phyloP scores from a whole-genome alignment of 2,797 vertebrate genomes.

The Macrochelys suwanniensis region DNA sequence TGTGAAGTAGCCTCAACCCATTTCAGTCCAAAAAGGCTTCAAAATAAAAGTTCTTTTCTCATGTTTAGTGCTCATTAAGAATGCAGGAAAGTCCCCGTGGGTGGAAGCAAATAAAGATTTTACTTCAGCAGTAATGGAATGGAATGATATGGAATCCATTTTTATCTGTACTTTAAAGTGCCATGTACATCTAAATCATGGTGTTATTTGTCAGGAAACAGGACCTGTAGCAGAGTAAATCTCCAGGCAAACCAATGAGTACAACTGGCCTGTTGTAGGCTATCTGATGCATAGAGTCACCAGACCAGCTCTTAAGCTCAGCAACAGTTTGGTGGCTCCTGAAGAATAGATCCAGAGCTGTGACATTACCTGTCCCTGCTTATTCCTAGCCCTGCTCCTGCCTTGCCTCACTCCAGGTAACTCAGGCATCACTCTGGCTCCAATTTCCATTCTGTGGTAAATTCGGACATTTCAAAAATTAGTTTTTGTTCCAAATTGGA shows the following conservation, averaged over 20 bases:
- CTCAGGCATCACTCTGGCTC: no score
- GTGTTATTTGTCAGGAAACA: not conserved
- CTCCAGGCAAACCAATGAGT: no score
- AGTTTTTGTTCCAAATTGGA: not conserved
- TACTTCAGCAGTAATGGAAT: conserved; percentile 10
- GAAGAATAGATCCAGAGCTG: no score
- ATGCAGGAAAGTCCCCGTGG: not conserved
- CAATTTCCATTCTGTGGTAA: not conserved
- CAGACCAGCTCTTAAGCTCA: no score
- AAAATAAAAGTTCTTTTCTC: not conserved
- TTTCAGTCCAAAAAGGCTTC: not conserved
- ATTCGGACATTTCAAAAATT: not conserved
- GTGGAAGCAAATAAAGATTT: conserved; percentile 53
- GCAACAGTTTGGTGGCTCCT: no score
- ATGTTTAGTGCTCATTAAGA: not conserved
- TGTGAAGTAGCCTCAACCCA: not conserved
- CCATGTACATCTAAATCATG: not conserved
- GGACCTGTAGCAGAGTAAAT: no score
- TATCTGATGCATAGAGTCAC: no score
- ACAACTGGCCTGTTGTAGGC: no score
- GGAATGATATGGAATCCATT: conserved; percentile 20
- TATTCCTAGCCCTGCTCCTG: no score
- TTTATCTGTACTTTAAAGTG: conserved; percentile 9
- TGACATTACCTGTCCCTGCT: no score
- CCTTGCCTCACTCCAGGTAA: no score